Conservation (phyloP, 2,888 invertebrate genomes). For the Napeogenes inachia region DNA sequence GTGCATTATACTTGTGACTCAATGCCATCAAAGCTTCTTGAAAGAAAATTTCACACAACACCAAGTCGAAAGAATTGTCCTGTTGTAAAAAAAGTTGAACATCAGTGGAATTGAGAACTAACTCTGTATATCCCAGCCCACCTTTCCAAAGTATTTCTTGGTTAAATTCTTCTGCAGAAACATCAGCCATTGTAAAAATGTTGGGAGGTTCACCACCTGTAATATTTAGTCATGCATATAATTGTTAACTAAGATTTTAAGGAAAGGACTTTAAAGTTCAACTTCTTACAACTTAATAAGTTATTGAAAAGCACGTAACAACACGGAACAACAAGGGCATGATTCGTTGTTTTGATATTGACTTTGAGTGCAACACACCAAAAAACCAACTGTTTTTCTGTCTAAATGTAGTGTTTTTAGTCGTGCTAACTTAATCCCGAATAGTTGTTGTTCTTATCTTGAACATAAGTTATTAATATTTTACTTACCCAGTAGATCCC, state of each 20-base stretch:
- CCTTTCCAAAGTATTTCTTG: constrained; percentile 33
- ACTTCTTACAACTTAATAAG: too few species aligned
- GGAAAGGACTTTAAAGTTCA: too few species aligned
- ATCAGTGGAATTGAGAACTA: constrained; percentile 48
- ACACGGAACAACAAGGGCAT: too few species aligned
- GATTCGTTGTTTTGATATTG: too few species aligned
- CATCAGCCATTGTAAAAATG: constrained; percentile 56
- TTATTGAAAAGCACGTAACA: too few species aligned
- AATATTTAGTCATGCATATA: constrained; percentile 27
- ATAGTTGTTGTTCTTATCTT: too few species aligned
- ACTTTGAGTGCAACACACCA: too few species aligned
- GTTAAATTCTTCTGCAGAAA: constrained; percentile 56
- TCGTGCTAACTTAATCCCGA: too few species aligned
- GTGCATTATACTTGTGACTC: constrained; percentile 63
- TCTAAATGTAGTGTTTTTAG: too few species aligned
- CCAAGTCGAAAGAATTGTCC: constrained; percentile 60
- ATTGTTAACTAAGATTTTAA: too few species aligned
- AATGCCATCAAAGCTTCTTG: constrained; percentile 62
- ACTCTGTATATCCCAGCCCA: constrained; percentile 53
- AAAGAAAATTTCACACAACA: constrained; percentile 68
- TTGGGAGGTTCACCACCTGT: constrained; percentile 58
- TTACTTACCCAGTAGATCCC: constrained; percentile 59
- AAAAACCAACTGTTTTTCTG: too few species aligned
- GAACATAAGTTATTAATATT: neutral
- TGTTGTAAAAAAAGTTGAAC: constrained; percentile 48